Base-by-base conservation (phyloP, 2,797 vertebrate genomes). In the Poeciliopsis paucimaculata region DNA sequence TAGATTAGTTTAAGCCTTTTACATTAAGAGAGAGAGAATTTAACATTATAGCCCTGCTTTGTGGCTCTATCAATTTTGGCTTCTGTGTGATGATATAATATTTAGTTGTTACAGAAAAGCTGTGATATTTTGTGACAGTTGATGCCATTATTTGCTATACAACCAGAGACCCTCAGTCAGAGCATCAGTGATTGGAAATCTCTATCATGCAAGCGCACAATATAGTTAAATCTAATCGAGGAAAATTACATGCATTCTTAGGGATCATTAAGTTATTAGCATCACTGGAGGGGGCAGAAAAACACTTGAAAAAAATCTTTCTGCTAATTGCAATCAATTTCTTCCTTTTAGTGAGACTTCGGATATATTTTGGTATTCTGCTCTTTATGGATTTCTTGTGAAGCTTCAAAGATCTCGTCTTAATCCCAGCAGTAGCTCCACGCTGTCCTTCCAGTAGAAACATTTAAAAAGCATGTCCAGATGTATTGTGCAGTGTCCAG, bases 231-330 rank as follows among this genome's bases (percentile, higher is more conserved):
- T 88, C 89, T 92, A 93, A 92, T 90, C 82, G 90, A 90, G 92
- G 93, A 18, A 94, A 95, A 95, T 93, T 93, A 87, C 91, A 80
- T 92, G 92, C 90, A 93, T 94, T 93, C 93, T 91, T 91, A 83
- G 90, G 84, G 86, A 93, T 94, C 92, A 93, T 95, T 94, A 93
- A 91, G 94, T 93, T 94, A 94, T 95, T 94, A 94, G 87, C 92
- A 86, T 93, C 93, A 93, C 94, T 87, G 88, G 91, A 94, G 93
- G 94, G 93, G 93, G 93, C 87, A 91, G 85, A 93, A 93, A 94
- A 93, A 94, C 91, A 94, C 90, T 91, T 88, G 79, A 91, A 91
- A 89, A 84, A 86, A 90, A 83, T 77, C 77, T 92, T 87, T 84
- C 55, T 78, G 83, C 81, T 92, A 94, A 95, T 94, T 94, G 91